A percentile compares a stretch with the other conserved stretches of the same genome.
These are phyloP conservation scores for Theretra japonica DNA, from an alignment of 2,888 invertebrate genomes.

Conservation along the genomic window DNA sequence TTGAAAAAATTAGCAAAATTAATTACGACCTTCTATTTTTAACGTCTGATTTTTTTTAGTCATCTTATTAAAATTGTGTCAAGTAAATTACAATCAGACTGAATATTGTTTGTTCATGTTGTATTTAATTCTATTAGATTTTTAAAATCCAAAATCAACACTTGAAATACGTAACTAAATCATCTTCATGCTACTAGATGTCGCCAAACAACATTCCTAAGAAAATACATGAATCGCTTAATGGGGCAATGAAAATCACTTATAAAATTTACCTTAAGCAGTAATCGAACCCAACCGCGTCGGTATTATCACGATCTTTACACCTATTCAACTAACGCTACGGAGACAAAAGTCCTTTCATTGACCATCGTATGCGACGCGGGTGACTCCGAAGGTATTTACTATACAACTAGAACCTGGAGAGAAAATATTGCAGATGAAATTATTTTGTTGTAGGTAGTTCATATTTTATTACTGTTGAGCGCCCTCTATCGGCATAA, in stretches of 20 bases:
- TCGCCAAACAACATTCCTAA: not conserved
- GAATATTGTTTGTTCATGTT: too few species aligned
- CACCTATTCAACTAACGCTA: slow-evolving; percentile 16
- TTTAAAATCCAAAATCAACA: not conserved
- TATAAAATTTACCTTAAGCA: slow-evolving; percentile 7
- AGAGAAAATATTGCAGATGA: not conserved
- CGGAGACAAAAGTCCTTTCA: slow-evolving; percentile 19
- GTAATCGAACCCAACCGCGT: not conserved
- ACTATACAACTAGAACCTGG: not conserved
- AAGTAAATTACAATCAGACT: too few species aligned
- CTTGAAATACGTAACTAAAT: not conserved
- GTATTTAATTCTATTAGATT: too few species aligned
- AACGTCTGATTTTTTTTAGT: too few species aligned
- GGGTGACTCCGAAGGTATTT: not conserved
- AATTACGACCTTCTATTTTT: too few species aligned
- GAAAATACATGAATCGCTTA: not conserved
- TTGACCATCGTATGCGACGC: slow-evolving; percentile 13
- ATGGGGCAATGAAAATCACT: not conserved
- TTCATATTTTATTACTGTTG: too few species aligned
- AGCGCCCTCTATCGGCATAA: too few species aligned
- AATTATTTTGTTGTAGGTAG: not conserved
- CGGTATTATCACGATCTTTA: slow-evolving; percentile 9
- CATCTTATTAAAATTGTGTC: too few species aligned
- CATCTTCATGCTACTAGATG: not conserved
- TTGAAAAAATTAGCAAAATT: too few species aligned